Conservation (phyloP, 2,113 vertebrate species). For the Burhinus oedicnemus region DNA sequence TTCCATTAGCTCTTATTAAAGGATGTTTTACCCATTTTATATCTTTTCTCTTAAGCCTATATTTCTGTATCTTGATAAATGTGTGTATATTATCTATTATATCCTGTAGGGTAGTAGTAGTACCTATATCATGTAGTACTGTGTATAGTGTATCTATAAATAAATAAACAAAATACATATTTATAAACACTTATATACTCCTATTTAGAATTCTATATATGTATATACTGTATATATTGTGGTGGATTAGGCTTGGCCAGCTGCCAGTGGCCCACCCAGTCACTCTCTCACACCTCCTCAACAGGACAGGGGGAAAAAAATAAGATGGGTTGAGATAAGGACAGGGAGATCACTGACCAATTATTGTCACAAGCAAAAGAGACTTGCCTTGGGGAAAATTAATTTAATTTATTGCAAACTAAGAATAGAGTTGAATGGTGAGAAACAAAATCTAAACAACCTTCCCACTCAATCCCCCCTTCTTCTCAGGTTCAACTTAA, state of each 20-base stretch:
- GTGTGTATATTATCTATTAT: background rate
- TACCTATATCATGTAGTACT: background rate
- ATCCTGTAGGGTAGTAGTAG: background rate
- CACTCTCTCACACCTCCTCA: background rate
- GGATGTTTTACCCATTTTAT: background rate
- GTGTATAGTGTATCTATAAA: background rate
- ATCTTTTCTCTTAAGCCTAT: background rate
- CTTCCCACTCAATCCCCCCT: background rate
- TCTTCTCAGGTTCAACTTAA: background rate
- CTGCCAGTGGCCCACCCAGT: background rate
- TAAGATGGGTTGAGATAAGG: background rate
- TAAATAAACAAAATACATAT: background rate
- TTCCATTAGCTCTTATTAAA: background rate
- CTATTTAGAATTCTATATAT: background rate
- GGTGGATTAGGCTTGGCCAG: background rate
- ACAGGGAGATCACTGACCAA: background rate
- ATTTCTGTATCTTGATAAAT: background rate
- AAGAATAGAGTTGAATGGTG: background rate
- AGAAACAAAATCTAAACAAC: background rate
- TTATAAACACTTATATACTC: background rate
- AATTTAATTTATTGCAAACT: background rate
- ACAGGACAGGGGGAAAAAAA: background rate
- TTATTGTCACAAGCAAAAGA: background rate
- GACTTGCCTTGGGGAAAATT: background rate
- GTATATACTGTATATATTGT: background rate